Evolutionary conservation across 2,113 vertebrate genomes (phyloP).

Genomic region (Trogon melanurus): DNA sequence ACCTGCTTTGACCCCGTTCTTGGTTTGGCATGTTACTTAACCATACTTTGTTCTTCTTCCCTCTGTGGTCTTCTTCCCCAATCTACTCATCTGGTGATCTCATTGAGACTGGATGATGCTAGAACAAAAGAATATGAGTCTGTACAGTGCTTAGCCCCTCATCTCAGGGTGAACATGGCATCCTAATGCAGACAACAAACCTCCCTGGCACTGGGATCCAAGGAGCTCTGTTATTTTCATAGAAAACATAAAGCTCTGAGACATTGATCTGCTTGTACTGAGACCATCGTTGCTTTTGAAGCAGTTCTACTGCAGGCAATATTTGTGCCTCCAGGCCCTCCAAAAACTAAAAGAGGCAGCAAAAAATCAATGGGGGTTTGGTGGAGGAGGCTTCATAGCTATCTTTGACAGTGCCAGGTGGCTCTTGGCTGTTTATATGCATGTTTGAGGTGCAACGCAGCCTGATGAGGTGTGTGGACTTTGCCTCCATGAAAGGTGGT

Average conservation of each 20-base stretch:
- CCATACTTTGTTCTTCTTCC: neutral
- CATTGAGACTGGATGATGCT: neutral
- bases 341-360: neutral
- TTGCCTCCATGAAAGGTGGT: neutral
- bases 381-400: neutral
- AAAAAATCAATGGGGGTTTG: neutral
- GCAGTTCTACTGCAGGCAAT: neutral
- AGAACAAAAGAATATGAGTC: neutral
- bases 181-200: neutral
- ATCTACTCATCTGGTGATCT: neutral
- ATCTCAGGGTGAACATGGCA: neutral
- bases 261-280: neutral
- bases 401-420: neutral
- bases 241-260: neutral
- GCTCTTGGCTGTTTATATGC: neutral
- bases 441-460: neutral
- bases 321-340: neutral
- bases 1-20: neutral
- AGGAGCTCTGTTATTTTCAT: neutral
- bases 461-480: neutral
- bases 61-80: neutral
- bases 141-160: neutral
- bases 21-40: neutral
- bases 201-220: neutral
- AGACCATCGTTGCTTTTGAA: conserved; percentile 15